A percentile compares a stretch with the other conserved stretches of the same genome.
Evolutionary conservation across 2,113 vertebrate genomes (phyloP).

Genomic region (Craseonycteris thonglongyai): DNA sequence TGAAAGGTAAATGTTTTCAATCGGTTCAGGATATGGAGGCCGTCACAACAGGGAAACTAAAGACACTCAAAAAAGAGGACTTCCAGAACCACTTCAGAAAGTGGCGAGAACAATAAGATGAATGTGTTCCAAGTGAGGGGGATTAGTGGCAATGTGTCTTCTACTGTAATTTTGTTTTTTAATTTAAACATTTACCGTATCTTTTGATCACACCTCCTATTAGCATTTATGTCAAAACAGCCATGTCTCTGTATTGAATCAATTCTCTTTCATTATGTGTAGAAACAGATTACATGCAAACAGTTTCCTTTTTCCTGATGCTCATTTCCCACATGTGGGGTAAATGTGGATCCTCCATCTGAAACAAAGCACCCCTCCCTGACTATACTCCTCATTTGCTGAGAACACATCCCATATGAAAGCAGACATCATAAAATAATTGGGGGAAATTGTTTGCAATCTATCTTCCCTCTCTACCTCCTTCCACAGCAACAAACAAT

Average conservation of each 20-base stretch:
- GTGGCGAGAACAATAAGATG: too few relatives aligned
- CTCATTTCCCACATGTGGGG: not conserved
- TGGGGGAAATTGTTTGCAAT: not conserved
- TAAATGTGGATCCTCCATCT: not conserved
- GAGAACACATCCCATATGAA: slow-evolving; percentile 12
- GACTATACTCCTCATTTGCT: not conserved
- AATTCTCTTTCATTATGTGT: not conserved
- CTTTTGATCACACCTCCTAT: too few relatives aligned
- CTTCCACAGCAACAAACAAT: slow-evolving; percentile 38
- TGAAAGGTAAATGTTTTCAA: too few relatives aligned
- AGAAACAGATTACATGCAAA: not conserved
- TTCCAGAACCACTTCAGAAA: too few relatives aligned
- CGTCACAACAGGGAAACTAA: too few relatives aligned
- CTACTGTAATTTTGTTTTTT: too few relatives aligned
- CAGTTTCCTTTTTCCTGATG: not conserved
- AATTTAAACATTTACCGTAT: too few relatives aligned
- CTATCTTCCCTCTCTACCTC: not conserved
- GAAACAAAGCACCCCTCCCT: not conserved
- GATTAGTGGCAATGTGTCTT: too few relatives aligned
- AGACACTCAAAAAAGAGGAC: too few relatives aligned
- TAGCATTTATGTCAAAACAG: not conserved
- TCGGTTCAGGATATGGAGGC: too few relatives aligned
- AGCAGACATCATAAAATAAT: slow-evolving; percentile 36
- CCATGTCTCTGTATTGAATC: not conserved
- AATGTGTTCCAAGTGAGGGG: too few relatives aligned